Evolutionary conservation across 2,113 vertebrate species (phyloP), one percentile per base, ranked within the genome.

Genomic region (Fregetta grallaria): DNA sequence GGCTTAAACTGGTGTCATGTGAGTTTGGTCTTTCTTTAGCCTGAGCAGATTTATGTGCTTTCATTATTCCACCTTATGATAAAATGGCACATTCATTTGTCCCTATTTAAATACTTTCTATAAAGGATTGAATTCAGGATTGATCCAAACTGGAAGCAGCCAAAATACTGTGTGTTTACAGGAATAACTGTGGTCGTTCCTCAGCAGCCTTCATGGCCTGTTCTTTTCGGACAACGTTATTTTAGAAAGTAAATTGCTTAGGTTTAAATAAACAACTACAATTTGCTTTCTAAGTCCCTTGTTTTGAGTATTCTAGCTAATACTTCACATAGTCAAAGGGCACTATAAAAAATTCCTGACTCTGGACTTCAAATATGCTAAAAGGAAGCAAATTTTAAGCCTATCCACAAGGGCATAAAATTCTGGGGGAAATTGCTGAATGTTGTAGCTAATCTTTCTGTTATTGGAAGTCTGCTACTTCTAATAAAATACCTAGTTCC

Each of bases 11-110:
- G 68, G 34, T 93, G 90, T 93, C 79, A 68, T 75, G 74, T 86
- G 91, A 91, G 53, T 95, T 88, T 72, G 79, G 80, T 62, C 66
- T 85, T 81, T 93, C 83, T 81, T 87, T 74, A 90, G 70, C 59
- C 88, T 65, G 71, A 78, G 77, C 66, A 73, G 86, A 90, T 88
- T 80, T 90, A 42, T 29, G 21, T 50, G 76, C 73, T 72, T 90
- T 95, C 13, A 1, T 71, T 92, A 34, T 38, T 89, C 38, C n/a
- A 73, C 63, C 58, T 94, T 47, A 40, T 29, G 61, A 53, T 58
- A 56, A 90, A 96, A n/a, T 15, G 32, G 42, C 49, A 52, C 11
- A 3, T 95, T 94, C 4, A 23, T 65, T 91, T 95, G 29, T 47
- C 34, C 47, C 12, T 76, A 3, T 76, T 82, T 67, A 96, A 84